phyloP scores from a whole-genome alignment of 2,888 invertebrate genomes.

The Himalopsyche japonica region DNA sequence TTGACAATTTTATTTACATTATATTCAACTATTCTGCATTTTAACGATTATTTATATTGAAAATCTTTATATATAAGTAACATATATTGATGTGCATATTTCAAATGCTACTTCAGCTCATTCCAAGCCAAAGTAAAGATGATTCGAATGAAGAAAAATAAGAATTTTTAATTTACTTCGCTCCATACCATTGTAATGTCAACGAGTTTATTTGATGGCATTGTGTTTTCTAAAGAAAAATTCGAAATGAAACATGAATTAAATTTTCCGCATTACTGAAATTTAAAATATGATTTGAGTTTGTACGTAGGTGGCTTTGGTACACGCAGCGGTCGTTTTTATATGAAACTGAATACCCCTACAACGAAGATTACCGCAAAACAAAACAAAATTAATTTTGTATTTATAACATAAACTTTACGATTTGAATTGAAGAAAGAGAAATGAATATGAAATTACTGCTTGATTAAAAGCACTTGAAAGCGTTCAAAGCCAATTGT shows the following conservation, averaged over 20 bases:
- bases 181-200: too few relatives aligned
- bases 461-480: constrained; percentile 1
- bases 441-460: background rate
- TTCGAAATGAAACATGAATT: background rate
- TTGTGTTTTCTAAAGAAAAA: background rate
- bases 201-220: too few relatives aligned
- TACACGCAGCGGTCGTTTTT: background rate
- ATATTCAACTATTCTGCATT: too few relatives aligned
- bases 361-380: background rate
- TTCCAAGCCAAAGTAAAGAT: too few relatives aligned
- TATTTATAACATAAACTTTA: background rate
- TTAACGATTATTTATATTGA: too few relatives aligned
- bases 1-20: too few relatives aligned
- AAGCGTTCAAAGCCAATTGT: background rate
- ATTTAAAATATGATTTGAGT: background rate
- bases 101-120: too few relatives aligned
- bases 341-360: background rate
- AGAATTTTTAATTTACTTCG: too few relatives aligned
- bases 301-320: background rate
- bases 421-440: background rate
- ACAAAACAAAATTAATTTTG: background rate
- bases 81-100: too few relatives aligned
- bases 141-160: too few relatives aligned
- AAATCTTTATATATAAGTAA: too few relatives aligned
- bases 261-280: background rate